Percentiles rank a stretch among this genome's conserved stretches.
Conservation (phyloP, 2,888 invertebrate species). For the Heliconius ethilla region DNA sequence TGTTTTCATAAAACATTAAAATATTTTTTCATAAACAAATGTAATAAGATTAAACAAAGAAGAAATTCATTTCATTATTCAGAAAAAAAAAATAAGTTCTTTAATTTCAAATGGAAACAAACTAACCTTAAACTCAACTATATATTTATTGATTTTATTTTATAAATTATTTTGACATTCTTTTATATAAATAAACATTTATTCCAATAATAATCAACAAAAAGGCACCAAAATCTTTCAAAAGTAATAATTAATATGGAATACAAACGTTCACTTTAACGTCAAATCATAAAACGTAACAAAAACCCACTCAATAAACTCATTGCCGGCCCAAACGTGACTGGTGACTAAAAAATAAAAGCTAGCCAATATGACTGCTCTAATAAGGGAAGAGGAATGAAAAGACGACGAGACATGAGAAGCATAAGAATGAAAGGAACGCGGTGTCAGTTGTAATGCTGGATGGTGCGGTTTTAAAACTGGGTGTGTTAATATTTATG, state of each 20-base stretch:
- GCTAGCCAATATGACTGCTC: conserved; percentile 53
- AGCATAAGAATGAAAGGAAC: conserved; percentile 53
- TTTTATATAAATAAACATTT: not conserved
- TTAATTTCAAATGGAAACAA: no score
- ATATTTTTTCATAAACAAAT: no score
- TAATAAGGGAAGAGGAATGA: conserved; percentile 53
- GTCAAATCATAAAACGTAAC: conserved; percentile 40
- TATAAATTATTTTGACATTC: not conserved
- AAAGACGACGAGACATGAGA: conserved; percentile 52
- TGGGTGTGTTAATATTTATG: not conserved
- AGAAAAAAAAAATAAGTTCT: no score
- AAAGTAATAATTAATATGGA: conserved; percentile 5
- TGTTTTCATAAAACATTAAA: no score
- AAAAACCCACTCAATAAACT: conserved; percentile 45
- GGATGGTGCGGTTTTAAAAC: not conserved
- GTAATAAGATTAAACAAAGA: no score
- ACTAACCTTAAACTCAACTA: not conserved
- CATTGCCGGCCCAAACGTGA: conserved; percentile 47
- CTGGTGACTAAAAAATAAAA: conserved; percentile 48
- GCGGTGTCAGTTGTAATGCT: conserved; percentile 10
- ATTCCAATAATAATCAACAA: not conserved
- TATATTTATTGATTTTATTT: not conserved
- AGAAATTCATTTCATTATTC: no score
- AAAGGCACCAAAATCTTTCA: not conserved
- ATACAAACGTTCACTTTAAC: conserved; percentile 32